A percentile compares a stretch with the other conserved stretches of the same genome.
Conservation (phyloP, 2,888 invertebrate species). For the Parochlus steinenii region DNA sequence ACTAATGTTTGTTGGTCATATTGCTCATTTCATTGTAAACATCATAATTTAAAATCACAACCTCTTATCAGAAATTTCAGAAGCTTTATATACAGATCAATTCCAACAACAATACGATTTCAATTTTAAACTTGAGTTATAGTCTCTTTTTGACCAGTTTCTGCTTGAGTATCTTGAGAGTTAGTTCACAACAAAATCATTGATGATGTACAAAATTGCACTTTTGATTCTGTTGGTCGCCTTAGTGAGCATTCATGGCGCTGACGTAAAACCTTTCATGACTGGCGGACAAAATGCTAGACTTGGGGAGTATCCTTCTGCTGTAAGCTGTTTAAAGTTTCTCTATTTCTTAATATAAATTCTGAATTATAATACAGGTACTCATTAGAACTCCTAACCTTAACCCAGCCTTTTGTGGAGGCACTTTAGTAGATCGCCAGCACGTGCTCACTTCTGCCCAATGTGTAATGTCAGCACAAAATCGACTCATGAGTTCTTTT, state of each 20-base stretch:
- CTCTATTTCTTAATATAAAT: too few species aligned
- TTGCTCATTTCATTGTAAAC: too few species aligned
- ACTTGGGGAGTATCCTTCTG: slow-evolving; percentile 7
- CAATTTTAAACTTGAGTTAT: too few species aligned
- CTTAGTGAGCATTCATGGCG: background rate
- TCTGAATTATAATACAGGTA: too few species aligned
- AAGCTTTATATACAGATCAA: too few species aligned
- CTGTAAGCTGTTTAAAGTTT: too few species aligned
- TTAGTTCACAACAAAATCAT: background rate
- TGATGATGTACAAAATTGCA: too few species aligned
- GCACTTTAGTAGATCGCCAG: slow-evolving; percentile 11
- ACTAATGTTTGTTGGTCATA: too few species aligned
- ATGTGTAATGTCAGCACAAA: slow-evolving; percentile 12
- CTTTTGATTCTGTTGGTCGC: background rate
- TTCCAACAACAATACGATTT: too few species aligned
- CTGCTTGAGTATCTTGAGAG: background rate
- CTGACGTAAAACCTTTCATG: slow-evolving; percentile 3
- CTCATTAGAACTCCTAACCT: slow-evolving; percentile 10
- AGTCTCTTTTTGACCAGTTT: background rate
- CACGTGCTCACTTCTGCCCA: slow-evolving; percentile 13
- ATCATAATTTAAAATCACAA: too few species aligned
- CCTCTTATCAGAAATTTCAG: too few species aligned
- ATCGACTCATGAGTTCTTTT: slow-evolving; percentile 12
- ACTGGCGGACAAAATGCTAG: slow-evolving; percentile 1
- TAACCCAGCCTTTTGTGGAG: slow-evolving; percentile 11